phyloP scores from a whole-genome alignment of 2,888 invertebrate genomes.

The Spialia ferax region DNA sequence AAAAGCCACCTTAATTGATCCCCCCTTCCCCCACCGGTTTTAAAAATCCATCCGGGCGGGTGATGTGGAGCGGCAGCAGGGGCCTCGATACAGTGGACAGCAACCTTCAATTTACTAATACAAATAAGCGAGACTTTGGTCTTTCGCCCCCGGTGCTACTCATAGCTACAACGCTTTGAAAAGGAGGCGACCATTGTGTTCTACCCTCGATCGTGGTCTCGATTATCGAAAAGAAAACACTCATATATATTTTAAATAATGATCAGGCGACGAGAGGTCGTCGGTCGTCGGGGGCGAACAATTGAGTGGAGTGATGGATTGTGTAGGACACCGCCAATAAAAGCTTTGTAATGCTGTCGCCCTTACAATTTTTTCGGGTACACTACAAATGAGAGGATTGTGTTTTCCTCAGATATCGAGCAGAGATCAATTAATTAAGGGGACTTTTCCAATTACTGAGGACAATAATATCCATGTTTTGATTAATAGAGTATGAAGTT shows the following conservation, averaged over 20 bases:
- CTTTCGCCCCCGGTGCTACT: slow-evolving; percentile 65
- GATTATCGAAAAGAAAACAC: slow-evolving; percentile 87
- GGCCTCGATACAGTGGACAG: slow-evolving; percentile 73
- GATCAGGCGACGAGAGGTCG: slow-evolving; percentile 70
- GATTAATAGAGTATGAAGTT: background rate
- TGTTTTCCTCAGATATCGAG: slow-evolving; percentile 42
- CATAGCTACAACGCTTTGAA: slow-evolving; percentile 63
- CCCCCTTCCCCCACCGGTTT: slow-evolving; percentile 65
- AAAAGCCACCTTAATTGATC: slow-evolving; percentile 81
- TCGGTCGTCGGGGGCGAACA: slow-evolving; percentile 62
- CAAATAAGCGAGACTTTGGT: slow-evolving; percentile 75
- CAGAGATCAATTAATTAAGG: slow-evolving; percentile 46
- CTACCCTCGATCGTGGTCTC: slow-evolving; percentile 81
- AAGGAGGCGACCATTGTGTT: slow-evolving; percentile 73
- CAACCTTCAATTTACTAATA: slow-evolving; percentile 83
- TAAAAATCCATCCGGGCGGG: slow-evolving; percentile 59
- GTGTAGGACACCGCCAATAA: slow-evolving; percentile 73
- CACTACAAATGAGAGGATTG: slow-evolving; percentile 44
- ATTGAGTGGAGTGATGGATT: slow-evolving; percentile 80
- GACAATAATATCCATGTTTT: slow-evolving; percentile 11
- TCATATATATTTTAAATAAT: slow-evolving; percentile 87
- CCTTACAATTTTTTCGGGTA: slow-evolving; percentile 54
- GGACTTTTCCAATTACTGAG: slow-evolving; percentile 30
- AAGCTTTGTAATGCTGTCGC: slow-evolving; percentile 69
- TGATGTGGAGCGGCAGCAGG: slow-evolving; percentile 53